phyloP scores from a whole-genome alignment of 2,888 invertebrate species.

The Caenorhabditis sp. region DNA sequence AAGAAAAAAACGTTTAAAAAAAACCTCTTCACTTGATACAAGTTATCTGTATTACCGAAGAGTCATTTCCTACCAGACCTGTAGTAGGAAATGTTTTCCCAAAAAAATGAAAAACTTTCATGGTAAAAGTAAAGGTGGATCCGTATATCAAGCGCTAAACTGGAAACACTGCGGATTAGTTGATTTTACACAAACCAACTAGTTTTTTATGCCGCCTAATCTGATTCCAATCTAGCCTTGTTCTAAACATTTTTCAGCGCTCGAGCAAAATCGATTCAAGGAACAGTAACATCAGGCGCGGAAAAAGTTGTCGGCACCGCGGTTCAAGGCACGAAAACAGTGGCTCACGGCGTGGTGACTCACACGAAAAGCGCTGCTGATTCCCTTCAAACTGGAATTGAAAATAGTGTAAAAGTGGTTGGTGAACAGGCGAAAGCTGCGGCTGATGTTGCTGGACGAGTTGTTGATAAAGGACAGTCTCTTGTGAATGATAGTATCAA shows the following conservation, averaged over 20 bases:
- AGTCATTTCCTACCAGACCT: too few relatives aligned
- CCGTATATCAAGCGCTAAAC: too few relatives aligned
- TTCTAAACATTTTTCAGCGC: slow-evolving; percentile 52
- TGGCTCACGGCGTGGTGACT: slow-evolving; percentile 69
- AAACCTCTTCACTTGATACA: too few relatives aligned
- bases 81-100: too few relatives aligned
- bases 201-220: too few relatives aligned
- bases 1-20: too few relatives aligned
- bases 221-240: too few relatives aligned
- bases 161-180: too few relatives aligned
- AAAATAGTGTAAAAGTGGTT: slow-evolving; percentile 64
- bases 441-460: slow-evolving; percentile 41
- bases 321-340: slow-evolving; percentile 65
- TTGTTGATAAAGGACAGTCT: slow-evolving; percentile 47
- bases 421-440: slow-evolving; percentile 53
- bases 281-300: slow-evolving; percentile 66
- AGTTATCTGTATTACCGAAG: too few relatives aligned
- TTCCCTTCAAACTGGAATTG: slow-evolving; percentile 67
- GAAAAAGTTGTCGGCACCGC: slow-evolving; percentile 59
- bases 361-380: slow-evolving; percentile 70
- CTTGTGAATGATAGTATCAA: slow-evolving; percentile 51
- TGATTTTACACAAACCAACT: too few relatives aligned
- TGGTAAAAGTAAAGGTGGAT: too few relatives aligned
- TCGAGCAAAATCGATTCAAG: slow-evolving; percentile 64
- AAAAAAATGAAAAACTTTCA: too few relatives aligned